Evolutionary conservation across 1,140 invertebrate species (phyloP).

Genomic region (Mercenaria mercenaria): DNA sequence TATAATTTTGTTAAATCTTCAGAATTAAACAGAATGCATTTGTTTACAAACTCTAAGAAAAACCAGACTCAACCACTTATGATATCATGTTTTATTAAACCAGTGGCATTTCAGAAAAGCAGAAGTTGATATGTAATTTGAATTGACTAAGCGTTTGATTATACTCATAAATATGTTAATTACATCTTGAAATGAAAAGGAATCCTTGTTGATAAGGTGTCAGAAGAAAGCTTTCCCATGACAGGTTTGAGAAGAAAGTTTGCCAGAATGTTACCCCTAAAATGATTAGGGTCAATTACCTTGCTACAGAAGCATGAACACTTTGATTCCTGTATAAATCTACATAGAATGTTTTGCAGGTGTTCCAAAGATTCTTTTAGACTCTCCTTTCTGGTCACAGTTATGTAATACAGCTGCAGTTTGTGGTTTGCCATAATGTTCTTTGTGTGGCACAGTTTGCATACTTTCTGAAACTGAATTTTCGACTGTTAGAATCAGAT

Average conservation of each 20-base stretch:
- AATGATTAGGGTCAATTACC: constrained; percentile 35
- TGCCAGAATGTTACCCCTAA: constrained; percentile 20
- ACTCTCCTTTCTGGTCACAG: neutral
- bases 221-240: constrained; percentile 16
- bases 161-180: constrained; percentile 21
- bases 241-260: constrained; percentile 1
- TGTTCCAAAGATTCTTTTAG: neutral
- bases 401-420: no score
- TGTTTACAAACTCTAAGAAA: no score
- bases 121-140: constrained; percentile 29
- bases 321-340: constrained; percentile 12
- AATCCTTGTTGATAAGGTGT: constrained; percentile 24
- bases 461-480: no score
- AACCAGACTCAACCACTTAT: neutral
- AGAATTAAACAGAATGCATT: no score
- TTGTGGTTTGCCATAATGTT: no score
- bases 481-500: no score
- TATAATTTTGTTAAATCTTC: no score
- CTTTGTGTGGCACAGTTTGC: no score
- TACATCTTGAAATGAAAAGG: constrained; percentile 4
- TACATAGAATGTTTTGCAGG: constrained; percentile 6
- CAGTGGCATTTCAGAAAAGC: neutral
- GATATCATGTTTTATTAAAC: neutral
- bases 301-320: neutral
- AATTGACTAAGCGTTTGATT: constrained; percentile 12